Evolutionary conservation across 2,113 vertebrate species (phyloP), one percentile per base, ranked within the genome.

Genomic region (Sander lucioperca): DNA sequence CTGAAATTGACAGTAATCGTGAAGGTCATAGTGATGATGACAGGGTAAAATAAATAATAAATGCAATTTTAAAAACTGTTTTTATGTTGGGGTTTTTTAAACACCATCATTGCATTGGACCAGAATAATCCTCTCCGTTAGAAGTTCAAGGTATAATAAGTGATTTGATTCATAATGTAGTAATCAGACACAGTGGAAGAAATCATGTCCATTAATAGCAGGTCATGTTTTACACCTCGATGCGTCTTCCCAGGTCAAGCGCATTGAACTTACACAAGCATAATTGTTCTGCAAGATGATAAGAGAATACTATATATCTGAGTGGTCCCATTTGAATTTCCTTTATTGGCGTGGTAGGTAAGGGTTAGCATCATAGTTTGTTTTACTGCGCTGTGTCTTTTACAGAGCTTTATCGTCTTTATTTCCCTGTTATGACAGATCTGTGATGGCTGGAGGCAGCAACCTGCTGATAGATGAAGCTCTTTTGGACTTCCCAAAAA

Each of bases 371-470:
- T 68, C 27, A 74, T 39, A 80, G 83, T 43, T 56, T 39, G 80
- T 84, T 33, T 67, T 82, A 84, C 79, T 75, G 61, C 18, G 19
- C 80, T 88, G 77, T 90, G 82, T 89, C 90, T 89, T 89, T 87
- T 85, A 87, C 72, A 65, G 21, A 83, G 78, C 68, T 92, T 91
- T 92, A 91, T 88, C 51, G 79, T 79, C 88, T 90, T 68, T 74
- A 86, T 89, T 79, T 68, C 74, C 83, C 76, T 83, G 82, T 92
- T 91, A 86, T 92, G 93, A 91, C 88, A 93, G 77, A 90, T 74
- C 87, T 23, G 80, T 75, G 67, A 36, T 63, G 59, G 62, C 79
- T 89, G 68, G 50, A 80, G 77, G 80, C 84, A 90, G 73, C 68
- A 57, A 69, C 50, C 68, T 73, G 62, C 83, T 90, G 87, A 93